Base-by-base conservation (phyloP, 1,140 invertebrate species). In the Teleopsis dalmanni region DNA sequence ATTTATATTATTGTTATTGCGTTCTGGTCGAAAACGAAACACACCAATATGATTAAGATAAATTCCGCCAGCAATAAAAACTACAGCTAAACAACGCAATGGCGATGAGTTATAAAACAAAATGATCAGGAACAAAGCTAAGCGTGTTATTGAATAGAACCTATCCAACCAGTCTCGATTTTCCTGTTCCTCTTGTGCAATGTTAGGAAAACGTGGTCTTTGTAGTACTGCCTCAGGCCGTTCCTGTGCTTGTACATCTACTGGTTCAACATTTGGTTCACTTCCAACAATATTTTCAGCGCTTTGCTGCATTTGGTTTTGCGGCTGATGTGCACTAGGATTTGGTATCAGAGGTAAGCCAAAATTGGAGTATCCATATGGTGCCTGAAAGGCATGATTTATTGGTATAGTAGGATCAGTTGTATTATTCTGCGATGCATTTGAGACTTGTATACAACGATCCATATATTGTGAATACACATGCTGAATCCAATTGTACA, bases 21-120 rank as follows among this genome's bases (percentile, higher is more conserved):
- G 59, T 29, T 69, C 66, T 9, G 56, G 56, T 31, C 61, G 65
- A 22, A 57, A 56, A 53, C 79, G 72, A 35, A 82, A 76, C 53
- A 82, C 80, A 26, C 81, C 80, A 49, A 77, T 75, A 53, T 82
- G 80, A 57, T 82, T 78, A 36, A 92, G 69, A 72, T 92, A 92
- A 50, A 88, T 80, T 3, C 80, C 73, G 16, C 86, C 74, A n/a
- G 81, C 85, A 35, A 91, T 73, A 18, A 83, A 69, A 9, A 85
- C 71, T 1, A 94, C 89, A 16, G 89, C 75, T 9, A 91, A 58
- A 60, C 91, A 84, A 53, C 91, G 77, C 19, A 85, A 69, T 1
- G 89, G 83, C 36, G 88, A 90, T 0, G 90, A 91, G 63, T 94
- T 94, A 70, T 92, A 87, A 65, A 91, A 94, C 21, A 94, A 79